A percentile compares a stretch with the other conserved stretches of the same genome.
phyloP scores from a whole-genome alignment of 2,113 vertebrate species.

The Bothrops jararaca region DNA sequence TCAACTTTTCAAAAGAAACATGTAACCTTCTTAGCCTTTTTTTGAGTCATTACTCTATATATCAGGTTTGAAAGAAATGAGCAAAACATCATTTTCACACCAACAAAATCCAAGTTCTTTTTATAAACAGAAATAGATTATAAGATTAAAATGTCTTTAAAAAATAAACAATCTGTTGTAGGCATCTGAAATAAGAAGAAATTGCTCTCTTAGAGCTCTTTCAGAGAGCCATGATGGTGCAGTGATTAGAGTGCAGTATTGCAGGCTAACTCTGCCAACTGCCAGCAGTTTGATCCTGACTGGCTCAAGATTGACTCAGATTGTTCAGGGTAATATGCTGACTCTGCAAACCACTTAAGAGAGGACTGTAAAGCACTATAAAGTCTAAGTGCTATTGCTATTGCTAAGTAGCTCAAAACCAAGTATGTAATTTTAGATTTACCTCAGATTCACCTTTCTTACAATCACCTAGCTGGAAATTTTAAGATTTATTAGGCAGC shows the following conservation, averaged over 20 bases:
- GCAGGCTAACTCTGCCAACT: background rate
- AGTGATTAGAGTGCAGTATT: background rate
- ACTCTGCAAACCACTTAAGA: background rate
- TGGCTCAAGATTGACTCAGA: background rate
- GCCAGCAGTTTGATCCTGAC: background rate
- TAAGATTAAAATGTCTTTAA: background rate
- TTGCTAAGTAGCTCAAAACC: background rate
- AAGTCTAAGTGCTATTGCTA: background rate
- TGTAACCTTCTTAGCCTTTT: background rate
- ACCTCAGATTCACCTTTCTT: background rate
- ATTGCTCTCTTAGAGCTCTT: background rate
- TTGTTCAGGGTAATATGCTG: background rate
- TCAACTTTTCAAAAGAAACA: background rate
- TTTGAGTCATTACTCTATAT: background rate
- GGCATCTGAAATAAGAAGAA: background rate
- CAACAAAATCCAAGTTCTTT: background rate
- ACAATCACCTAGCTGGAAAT: background rate
- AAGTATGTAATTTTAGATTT: background rate
- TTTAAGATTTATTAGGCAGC: background rate
- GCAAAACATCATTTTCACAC: background rate
- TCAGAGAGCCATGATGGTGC: background rate
- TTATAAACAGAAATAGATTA: background rate
- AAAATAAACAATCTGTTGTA: background rate
- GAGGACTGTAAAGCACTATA: background rate
- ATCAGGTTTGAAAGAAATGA: background rate